Evolutionary conservation across 1,140 invertebrate species (phyloP).

Genomic region (Conopomorpha cramerella): DNA sequence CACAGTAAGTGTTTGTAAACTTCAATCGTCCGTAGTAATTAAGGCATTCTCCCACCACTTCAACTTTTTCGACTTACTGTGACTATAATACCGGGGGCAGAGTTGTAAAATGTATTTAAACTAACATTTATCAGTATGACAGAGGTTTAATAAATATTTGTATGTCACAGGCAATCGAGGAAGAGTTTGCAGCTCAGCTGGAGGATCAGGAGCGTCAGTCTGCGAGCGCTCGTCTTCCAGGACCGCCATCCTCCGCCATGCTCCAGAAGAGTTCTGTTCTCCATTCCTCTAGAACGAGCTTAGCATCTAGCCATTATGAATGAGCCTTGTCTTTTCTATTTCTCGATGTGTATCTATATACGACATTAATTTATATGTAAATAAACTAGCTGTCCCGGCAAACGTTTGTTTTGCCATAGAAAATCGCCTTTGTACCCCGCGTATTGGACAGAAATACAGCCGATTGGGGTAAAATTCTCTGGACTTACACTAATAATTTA

Average conservation of each 20-base stretch:
- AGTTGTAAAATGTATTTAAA: no score
- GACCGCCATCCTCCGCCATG: constrained; percentile 25
- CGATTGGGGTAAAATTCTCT: no score
- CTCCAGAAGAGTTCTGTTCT: constrained; percentile 39
- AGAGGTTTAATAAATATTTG: not conserved
- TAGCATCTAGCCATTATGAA: constrained; percentile 53
- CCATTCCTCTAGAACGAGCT: constrained; percentile 45
- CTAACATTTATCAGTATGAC: not conserved
- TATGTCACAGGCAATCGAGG: constrained; percentile 64
- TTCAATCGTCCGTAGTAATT: no score
- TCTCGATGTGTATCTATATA: not conserved
- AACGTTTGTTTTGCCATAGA: no score
- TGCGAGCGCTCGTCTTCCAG: constrained; percentile 27
- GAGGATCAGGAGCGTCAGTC: constrained; percentile 66
- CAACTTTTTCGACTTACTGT: no score
- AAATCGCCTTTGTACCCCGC: no score
- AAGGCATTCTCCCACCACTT: no score
- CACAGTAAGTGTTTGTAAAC: no score
- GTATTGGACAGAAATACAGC: no score
- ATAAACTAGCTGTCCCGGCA: no score
- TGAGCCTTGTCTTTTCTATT: constrained; percentile 10
- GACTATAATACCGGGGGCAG: no score
- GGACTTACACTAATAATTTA: no score
- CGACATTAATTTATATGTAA: not conserved
- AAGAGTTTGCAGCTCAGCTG: constrained; percentile 67